These are phyloP conservation scores for Panonychus citri DNA, from an alignment of 1,140 invertebrate species.

Conservation along the genomic window DNA sequence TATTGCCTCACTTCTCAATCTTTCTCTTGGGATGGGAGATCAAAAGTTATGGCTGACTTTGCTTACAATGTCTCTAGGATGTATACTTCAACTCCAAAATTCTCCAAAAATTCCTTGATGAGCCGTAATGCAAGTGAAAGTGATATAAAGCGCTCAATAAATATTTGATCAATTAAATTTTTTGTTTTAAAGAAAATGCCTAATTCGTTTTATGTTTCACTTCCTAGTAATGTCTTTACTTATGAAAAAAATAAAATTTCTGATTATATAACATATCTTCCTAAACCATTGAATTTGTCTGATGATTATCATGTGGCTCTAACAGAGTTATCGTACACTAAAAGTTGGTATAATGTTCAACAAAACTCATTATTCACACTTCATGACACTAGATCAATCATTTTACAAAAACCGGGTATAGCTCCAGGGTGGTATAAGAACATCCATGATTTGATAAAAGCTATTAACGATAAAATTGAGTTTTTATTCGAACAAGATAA, in stretches of 20 bases:
- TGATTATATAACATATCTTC: neutral
- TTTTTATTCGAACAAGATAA: neutral
- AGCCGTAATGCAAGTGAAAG: neutral
- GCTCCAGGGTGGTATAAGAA: neutral
- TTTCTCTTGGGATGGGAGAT: neutral
- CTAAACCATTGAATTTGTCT: neutral
- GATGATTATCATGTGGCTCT: neutral
- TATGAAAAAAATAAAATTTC: neutral
- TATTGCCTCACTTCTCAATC: neutral
- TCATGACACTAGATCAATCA: neutral
- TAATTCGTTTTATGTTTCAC: neutral
- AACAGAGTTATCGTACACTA: conserved; percentile 2
- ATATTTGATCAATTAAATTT: neutral
- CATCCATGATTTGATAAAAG: neutral
- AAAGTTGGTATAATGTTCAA: neutral
- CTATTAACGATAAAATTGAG: neutral
- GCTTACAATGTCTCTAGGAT: neutral
- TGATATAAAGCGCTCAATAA: no score
- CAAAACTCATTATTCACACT: neutral
- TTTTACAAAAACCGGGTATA: neutral
- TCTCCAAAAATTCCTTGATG: neutral
- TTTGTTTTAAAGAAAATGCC: neutral
- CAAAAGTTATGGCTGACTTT: neutral
- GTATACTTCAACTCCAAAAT: neutral
- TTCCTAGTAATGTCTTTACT: neutral